Base-by-base conservation (phyloP, 1,140 invertebrate genomes). In the Bombus confusus region DNA sequence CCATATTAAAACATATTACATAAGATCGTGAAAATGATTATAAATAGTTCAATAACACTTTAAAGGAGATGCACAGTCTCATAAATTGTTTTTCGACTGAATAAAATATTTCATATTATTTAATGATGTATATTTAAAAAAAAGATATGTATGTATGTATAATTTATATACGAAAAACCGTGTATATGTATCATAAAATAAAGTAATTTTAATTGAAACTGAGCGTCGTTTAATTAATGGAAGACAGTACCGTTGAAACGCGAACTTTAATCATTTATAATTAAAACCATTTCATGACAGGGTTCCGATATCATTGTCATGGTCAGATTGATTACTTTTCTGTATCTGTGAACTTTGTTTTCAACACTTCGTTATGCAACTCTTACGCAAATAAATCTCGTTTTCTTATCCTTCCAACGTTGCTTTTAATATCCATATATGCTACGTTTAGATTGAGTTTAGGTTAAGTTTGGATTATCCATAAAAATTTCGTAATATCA, bases 1-100 rank as follows among this genome's bases (percentile, higher is more conserved):
- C 1, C 1, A 66, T 8, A 8, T 18, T 0, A 2, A 13, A 2
- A 31, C n/a, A 2, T 8, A 18, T 66, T 66, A 6, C n/a, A 0
- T 6, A 15, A 64, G 28, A 15, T 31, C 12, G 62, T 18, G n/a
- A n/a, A 13, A n/a, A 62, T 8, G 28, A 5, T 28, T 0, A 8
- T 22, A 28, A 28, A n/a, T 62, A 28, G 13, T 62, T 4, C 28
- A 12, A 62, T 13, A n/a, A n/a, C n/a, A 2, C 59, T 62, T 12
- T 13, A 4, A n/a, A n/a, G 4, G 2, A 62, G 28, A 62, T 1
- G 10, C 0, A 62, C 1, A 9, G 12, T 62, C 4, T n/a, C 59
- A 0, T 28, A 4, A 28, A 62, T 28, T 28, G 28, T 62, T 28
- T 12, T 0, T 62, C 59, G 28, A 13, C 28, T 28, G 4, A 62